Evolutionary conservation across 2,797 vertebrate genomes (phyloP).

Genomic region (Notoglanidium macrostoma): DNA sequence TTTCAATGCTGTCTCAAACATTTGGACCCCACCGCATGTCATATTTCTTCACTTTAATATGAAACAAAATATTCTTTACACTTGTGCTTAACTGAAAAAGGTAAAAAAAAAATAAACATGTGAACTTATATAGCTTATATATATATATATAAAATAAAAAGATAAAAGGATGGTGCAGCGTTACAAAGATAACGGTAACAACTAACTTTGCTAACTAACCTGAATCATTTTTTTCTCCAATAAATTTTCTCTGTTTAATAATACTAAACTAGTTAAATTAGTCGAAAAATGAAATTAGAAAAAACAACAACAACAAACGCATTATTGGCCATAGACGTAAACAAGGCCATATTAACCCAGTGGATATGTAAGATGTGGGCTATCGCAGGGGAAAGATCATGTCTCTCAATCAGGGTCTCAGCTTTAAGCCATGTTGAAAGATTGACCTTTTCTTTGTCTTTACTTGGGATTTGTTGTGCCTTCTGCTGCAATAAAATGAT

Average conservation of each 20-base stretch:
- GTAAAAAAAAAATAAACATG: too few species aligned
- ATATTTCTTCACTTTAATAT: too few species aligned
- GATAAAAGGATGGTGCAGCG: not conserved
- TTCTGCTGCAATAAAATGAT: constrained; percentile 1
- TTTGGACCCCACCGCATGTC: too few species aligned
- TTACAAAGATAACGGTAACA: not conserved
- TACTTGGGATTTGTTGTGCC: constrained; percentile 56
- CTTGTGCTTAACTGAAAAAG: too few species aligned
- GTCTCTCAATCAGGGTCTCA: constrained; percentile 8
- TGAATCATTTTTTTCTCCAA: not conserved
- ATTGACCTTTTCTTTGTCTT: constrained; percentile 66
- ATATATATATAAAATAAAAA: too few species aligned
- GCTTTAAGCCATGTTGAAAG: constrained; percentile 59
- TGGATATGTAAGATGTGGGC: constrained; percentile 4
- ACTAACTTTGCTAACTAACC: not conserved
- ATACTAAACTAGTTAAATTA: not conserved
- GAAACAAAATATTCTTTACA: too few species aligned
- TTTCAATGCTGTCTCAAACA: too few species aligned
- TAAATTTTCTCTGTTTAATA: not conserved
- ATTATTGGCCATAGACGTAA: not conserved
- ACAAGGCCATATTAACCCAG: not conserved
- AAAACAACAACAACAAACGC: not conserved
- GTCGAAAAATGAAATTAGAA: not conserved
- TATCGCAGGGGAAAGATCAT: not conserved
- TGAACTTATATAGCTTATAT: too few species aligned